Evolutionary conservation across 1,140 invertebrate species (phyloP).

Genomic region (Caenorhabditis latens): DNA sequence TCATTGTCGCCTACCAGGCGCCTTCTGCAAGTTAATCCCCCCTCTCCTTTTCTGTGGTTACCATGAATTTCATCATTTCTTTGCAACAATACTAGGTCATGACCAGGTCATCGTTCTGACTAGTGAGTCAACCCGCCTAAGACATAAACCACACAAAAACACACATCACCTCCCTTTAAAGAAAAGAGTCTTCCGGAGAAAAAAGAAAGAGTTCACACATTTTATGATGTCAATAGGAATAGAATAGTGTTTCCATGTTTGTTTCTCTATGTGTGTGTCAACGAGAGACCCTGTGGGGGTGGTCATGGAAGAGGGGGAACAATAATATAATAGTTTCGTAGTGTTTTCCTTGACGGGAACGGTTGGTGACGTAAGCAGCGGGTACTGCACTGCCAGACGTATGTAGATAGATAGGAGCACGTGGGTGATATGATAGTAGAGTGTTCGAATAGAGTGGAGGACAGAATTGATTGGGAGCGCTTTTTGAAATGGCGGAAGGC

Average conservation of each 20-base stretch:
- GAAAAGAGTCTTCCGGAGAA: too few relatives aligned
- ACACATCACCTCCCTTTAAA: too few relatives aligned
- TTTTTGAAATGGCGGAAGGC: too few relatives aligned
- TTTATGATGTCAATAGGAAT: neutral
- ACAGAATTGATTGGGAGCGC: too few relatives aligned
- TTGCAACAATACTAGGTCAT: slow-evolving; percentile 7
- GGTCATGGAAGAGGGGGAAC: too few relatives aligned
- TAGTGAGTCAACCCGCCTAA: neutral
- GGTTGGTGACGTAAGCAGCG: too few relatives aligned
- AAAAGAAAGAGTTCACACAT: neutral
- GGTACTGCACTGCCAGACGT: too few relatives aligned
- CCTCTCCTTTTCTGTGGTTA: neutral
- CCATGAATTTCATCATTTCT: neutral
- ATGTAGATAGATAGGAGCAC: too few relatives aligned
- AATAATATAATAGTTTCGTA: neutral
- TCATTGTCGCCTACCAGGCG: neutral
- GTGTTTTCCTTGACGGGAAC: neutral
- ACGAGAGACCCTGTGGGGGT: neutral
- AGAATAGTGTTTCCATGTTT: neutral
- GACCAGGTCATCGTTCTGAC: neutral
- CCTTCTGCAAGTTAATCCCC: neutral
- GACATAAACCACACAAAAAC: slow-evolving; percentile 1
- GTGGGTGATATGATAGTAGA: too few relatives aligned
- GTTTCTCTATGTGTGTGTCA: neutral
- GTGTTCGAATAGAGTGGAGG: too few relatives aligned